phyloP scores from a whole-genome alignment of 2,797 vertebrate species.

The Urosaurus nigricauda region DNA sequence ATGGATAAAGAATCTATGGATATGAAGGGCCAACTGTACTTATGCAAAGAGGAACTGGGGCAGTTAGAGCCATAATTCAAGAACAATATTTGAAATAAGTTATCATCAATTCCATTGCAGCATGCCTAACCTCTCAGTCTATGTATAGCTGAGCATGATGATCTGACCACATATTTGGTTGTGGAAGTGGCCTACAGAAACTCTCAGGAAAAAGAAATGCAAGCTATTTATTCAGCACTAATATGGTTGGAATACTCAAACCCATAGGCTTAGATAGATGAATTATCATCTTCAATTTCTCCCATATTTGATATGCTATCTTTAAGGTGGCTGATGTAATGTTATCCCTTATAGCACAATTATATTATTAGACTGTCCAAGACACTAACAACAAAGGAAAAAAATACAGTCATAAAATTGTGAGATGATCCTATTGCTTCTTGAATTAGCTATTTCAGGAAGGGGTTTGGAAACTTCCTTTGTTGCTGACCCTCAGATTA shows the following conservation, averaged over 20 bases:
- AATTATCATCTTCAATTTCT: neutral
- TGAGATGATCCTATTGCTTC: neutral
- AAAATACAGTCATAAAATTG: neutral
- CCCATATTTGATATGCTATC: neutral
- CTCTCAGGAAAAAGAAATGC: no score
- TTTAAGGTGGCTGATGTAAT: neutral
- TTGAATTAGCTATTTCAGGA: neutral
- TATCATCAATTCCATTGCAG: neutral
- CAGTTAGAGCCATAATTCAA: neutral
- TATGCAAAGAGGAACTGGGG: neutral
- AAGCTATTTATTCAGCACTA: neutral
- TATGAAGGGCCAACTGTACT: neutral
- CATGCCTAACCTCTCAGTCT: neutral
- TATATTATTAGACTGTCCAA: no score
- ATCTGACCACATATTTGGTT: neutral
- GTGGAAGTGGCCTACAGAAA: neutral
- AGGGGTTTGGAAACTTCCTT: neutral
- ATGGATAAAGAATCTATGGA: no score
- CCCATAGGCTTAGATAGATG: neutral
- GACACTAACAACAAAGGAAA: neutral
- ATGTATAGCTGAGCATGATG: no score
- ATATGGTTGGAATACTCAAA: neutral
- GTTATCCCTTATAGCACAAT: neutral
- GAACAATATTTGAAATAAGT: neutral
- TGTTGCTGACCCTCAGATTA: neutral